Evolutionary conservation across 2,888 invertebrate species (phyloP).

Genomic region (Eristalinus sepulchralis): DNA sequence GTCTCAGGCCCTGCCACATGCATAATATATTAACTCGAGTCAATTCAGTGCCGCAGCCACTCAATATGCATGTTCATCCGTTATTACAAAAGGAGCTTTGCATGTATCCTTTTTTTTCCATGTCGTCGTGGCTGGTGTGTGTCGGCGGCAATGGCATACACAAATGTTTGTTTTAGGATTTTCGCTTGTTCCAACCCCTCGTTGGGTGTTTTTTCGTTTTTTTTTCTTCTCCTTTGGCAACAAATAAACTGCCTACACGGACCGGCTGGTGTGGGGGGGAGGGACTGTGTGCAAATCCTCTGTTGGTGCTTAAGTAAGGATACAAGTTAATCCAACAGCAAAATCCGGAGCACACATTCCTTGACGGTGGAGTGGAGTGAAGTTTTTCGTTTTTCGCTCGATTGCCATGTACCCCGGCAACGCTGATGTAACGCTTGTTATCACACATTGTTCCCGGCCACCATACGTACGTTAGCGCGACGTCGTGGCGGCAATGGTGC

Average conservation of each 20-base stretch:
- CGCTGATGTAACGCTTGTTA: constrained; percentile 60
- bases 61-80: constrained; percentile 67
- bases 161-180: constrained; percentile 69
- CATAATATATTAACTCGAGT: constrained; percentile 70
- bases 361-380: neutral
- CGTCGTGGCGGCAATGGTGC: neutral
- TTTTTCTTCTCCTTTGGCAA: constrained; percentile 44
- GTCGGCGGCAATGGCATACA: constrained; percentile 33
- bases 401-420: constrained; percentile 47
- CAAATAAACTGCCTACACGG: constrained; percentile 53
- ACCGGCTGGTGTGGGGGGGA: neutral
- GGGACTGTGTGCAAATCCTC: constrained; percentile 60
- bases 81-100: constrained; percentile 61
- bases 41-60: constrained; percentile 63
- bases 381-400: constrained; percentile 44
- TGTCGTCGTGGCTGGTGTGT: neutral
- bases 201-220: neutral
- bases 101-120: constrained; percentile 52
- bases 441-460: constrained; percentile 62
- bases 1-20: constrained; percentile 37
- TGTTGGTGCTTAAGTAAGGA: constrained; percentile 59
- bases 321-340: constrained; percentile 66
- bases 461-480: constrained; percentile 24
- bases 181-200: constrained; percentile 36
- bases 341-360: constrained; percentile 56